Evolutionary conservation across 2,888 invertebrate species (phyloP), one percentile per base, ranked within the genome.

Genomic region (Nysson spinosus): DNA sequence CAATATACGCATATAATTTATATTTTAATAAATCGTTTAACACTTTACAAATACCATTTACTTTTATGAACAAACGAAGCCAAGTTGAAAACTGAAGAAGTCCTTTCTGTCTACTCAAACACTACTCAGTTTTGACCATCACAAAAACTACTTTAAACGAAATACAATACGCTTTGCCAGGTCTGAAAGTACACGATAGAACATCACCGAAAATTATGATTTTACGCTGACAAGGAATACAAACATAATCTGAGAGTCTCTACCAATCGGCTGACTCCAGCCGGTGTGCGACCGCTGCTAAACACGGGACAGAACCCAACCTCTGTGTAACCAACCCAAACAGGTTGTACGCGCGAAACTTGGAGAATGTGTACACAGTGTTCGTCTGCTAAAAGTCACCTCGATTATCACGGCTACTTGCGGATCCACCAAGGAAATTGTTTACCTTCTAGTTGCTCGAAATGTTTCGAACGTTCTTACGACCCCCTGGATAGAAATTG

Each of bases 311-410:
- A 35, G 19, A 37, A 30, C 60, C 56, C 35, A 65, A 69, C 74
- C 74, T 74, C 63, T 74, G 74, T 74, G 69, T 74, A 65, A 71
- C 57, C 74, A 65, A 65, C 57, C 72, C 69, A 74, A 74, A 74
- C 74, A 74, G 30, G 34, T 39, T 39, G 34, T 47, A 34, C 46
- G 34, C 14, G 43, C 50, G 22, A 42, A 35, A 35, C 26, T 44
- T 30, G 24, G 50, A 42, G 50, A 6, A 11, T 28, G 42, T 42
- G 40, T 34, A 39, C 26, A 50, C 30, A 55, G 49, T 7, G 26
- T 39, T 12, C 24, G 12, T 12, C 16, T 24, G 32, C 35, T 55
- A 54, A 67, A 69, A 68, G 64, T 64, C 49, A 49, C 51, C 54
- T 60, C 74, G 64, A 74, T 74, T 74, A 74, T 71, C 54, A 51